These are phyloP conservation scores for Drosophila paulistorum DNA, from an alignment of 1,140 invertebrate genomes.

Conservation along the genomic window DNA sequence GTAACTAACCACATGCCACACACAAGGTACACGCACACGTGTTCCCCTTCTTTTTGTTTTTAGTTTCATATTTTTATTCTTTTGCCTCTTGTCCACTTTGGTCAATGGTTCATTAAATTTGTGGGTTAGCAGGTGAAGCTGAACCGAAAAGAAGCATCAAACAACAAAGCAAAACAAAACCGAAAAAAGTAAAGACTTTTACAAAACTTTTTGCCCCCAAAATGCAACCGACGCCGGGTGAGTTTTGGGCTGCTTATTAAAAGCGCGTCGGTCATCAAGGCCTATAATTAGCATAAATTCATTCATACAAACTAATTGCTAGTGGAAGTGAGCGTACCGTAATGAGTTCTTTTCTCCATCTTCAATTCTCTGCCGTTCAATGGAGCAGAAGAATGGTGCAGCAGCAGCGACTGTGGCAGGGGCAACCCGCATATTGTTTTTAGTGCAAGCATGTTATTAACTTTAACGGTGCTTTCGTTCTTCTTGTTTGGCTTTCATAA, in stretches of 20 bases:
- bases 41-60: slow-evolving; percentile 58
- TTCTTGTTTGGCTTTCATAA: slow-evolving; percentile 72
- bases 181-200: slow-evolving; percentile 36
- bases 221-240: slow-evolving; percentile 22
- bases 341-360: slow-evolving; percentile 60
- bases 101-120: slow-evolving; percentile 79
- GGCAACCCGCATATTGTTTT: slow-evolving; percentile 52
- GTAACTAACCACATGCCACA: slow-evolving; percentile 65
- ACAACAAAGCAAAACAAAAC: slow-evolving; percentile 44
- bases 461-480: slow-evolving; percentile 67
- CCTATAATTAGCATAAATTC: slow-evolving; percentile 79
- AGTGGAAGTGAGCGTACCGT: slow-evolving; percentile 72
- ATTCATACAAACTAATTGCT: slow-evolving; percentile 77
- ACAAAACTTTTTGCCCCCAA: slow-evolving; percentile 16
- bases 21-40: slow-evolving; percentile 53
- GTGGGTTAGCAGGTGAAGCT: slow-evolving; percentile 77
- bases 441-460: slow-evolving; percentile 69
- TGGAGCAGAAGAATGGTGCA: slow-evolving; percentile 51
- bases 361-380: slow-evolving; percentile 36
- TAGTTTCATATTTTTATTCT: slow-evolving; percentile 30
- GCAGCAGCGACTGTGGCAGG: neutral
- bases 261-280: slow-evolving; percentile 68
- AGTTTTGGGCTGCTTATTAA: slow-evolving; percentile 58
- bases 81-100: slow-evolving; percentile 53
- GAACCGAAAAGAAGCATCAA: slow-evolving; percentile 34